Conservation (phyloP, 1,140 invertebrate species). For the Palaemon carinicauda region DNA sequence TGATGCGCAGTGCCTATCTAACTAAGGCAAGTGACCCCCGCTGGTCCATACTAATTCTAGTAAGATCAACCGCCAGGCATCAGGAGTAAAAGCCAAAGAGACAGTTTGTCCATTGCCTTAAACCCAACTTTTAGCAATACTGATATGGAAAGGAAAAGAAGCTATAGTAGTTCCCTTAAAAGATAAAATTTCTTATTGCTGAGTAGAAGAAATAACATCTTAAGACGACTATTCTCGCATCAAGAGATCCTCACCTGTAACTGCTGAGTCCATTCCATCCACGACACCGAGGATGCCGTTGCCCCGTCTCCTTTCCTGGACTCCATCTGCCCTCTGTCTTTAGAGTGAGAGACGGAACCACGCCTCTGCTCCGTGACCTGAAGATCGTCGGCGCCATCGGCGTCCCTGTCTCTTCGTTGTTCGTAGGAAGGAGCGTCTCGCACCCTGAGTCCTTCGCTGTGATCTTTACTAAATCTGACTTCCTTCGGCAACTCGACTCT, state of each 20-base stretch:
- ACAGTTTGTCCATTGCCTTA: too few species aligned
- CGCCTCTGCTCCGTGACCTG: constrained; percentile 29
- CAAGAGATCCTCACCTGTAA: constrained; percentile 57
- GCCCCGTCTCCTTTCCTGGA: constrained; percentile 9
- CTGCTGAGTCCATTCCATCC: constrained; percentile 63
- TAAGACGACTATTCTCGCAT: neutral
- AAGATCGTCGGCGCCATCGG: constrained; percentile 21
- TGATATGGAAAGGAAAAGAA: too few species aligned
- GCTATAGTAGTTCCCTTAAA: too few species aligned
- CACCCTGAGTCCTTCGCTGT: neutral
- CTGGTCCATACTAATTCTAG: too few species aligned
- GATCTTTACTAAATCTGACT: constrained; percentile 13
- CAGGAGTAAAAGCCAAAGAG: too few species aligned
- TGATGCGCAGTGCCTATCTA: too few species aligned
- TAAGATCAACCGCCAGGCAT: too few species aligned
- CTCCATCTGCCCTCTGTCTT: neutral
- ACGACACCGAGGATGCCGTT: constrained; percentile 49
- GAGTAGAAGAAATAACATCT: too few species aligned
- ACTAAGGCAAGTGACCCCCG: too few species aligned
- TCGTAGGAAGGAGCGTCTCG: neutral
- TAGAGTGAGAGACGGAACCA: neutral
- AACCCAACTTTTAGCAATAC: too few species aligned
- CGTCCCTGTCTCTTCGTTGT: constrained; percentile 13
- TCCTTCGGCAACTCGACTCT: neutral
- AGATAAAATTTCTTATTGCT: too few species aligned